Evolutionary conservation across 30 jellyfish, hydroid and myxozoan genomes (phyloP), one percentile per base, ranked within the genome.

Genomic region (Clytia hemisphaerica): DNA sequence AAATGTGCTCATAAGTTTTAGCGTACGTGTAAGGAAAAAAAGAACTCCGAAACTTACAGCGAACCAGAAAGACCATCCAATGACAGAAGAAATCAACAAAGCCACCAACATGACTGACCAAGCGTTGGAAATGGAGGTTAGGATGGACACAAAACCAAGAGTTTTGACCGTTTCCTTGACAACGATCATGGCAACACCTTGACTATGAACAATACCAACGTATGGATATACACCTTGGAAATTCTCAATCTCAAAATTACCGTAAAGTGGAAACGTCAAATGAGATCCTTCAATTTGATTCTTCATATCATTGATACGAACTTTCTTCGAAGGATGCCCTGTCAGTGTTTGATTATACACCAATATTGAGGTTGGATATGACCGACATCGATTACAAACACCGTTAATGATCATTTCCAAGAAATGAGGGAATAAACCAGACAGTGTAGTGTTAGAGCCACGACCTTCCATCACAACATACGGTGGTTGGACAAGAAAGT

Each of bases 131-230:
- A 72, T 50, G 6, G 82, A 51, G 26, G 40, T 64, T 25, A 72
- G n/a, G 3, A 79, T 64, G 46, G 72, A 49, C 38, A 71, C 10
- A 0, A 74, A 64, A 27, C 50, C 59, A 2, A 70, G 73, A 6
- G 72, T 37, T 33, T 24, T 40, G 26, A 70, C 94, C n/a, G 48
- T 60, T 21, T 54, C 70, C 36, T 66, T 63, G 44, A 44, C 33
- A 14, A 81, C 78, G 12, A 81, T 51, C 77, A 68, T 68, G n/a
- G 94, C 88, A 81, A 74, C 50, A 1, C 94, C 94, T 28, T 77
- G 89, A 14, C 81, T 35, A 14, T 48, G 34, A 1, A 81, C 84
- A n/a, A 81, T 63, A 57, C 72, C 70, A 16, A 81, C 46, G 45
- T 58, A 81, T 15, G 61, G 63, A 32, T 68, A 77, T 46, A 26